Evolutionary conservation across 2,888 invertebrate genomes (phyloP), one percentile per base, ranked within the genome.

Genomic region (Scotopteryx bipunctaria): DNA sequence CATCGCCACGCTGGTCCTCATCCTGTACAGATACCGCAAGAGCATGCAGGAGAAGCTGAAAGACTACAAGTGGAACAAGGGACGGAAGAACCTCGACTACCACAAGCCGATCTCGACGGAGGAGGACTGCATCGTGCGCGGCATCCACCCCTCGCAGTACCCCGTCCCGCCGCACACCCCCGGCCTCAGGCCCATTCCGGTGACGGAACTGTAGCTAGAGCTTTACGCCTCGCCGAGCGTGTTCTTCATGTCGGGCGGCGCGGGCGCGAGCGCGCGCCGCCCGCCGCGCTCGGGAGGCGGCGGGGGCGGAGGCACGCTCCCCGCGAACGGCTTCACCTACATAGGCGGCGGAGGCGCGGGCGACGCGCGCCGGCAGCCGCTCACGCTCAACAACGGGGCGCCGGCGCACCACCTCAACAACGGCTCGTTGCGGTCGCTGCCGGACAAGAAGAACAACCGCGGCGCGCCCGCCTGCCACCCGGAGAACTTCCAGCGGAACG

Each of bases 171-270:
- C 86, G 71, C 85, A 84, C 86, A 71, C 84, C 64, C 83, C 76
- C 87, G 91, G 81, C 91, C 89, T 79, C 74, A 81, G 83, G 75
- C 95, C 95, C 13, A 95, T 96, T 75, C 97, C 97, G 66, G 96
- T 96, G 73, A 97, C 97, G 92, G 97, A 96, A 83, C 96, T 97
- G 95, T 97, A 96, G 96, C 96, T 96, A 96, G 96, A 96, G 93
- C 95, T 96, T 91, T 95, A 96, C 95, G 96, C 96, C 93, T 95
- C 96, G 91, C 94, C 93, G 91, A 94, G 92, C 93, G 94, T 92
- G 87, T 95, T 91, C 92, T 95, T 94, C 93, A 91, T 95, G 91
- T 93, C 94, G 70, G 92, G 91, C 73, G 91, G 91, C 71, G 91
- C 90, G 72, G 85, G 86, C 72, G 91, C 90, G 72, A 85, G 86